Conservation (phyloP, 1,140 invertebrate species). For the Drosophila leontia region DNA sequence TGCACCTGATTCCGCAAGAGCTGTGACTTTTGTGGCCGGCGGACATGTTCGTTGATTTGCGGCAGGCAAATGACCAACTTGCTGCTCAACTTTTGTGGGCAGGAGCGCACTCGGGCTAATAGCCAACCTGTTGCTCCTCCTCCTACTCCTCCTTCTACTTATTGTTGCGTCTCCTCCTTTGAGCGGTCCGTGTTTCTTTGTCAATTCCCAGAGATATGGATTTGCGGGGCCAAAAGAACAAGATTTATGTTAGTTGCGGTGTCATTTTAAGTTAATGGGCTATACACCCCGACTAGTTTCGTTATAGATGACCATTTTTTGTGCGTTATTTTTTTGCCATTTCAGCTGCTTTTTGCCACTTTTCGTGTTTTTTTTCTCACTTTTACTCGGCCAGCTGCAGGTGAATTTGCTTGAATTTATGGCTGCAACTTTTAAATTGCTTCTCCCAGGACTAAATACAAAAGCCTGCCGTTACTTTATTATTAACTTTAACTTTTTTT, state of each 20-base stretch:
- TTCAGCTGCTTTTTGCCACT: background rate
- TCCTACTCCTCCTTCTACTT: constrained; percentile 17
- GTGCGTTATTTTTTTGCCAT: constrained; percentile 8
- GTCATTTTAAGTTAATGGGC: constrained; percentile 79
- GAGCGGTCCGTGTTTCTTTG: constrained; percentile 53
- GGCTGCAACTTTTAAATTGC: constrained; percentile 69
- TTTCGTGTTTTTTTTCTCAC: constrained; percentile 5
- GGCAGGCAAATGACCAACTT: constrained; percentile 70
- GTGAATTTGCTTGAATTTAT: constrained; percentile 70
- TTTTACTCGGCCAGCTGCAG: constrained; percentile 47
- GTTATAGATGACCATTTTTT: constrained; percentile 35
- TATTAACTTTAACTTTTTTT: constrained; percentile 1
- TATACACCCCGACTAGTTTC: constrained; percentile 55
- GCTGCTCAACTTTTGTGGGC: constrained; percentile 38
- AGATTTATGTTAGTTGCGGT: constrained; percentile 75
- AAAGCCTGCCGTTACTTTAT: constrained; percentile 3
- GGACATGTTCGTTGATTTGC: constrained; percentile 79
- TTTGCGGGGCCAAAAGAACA: constrained; percentile 38
- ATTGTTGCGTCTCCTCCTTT: background rate
- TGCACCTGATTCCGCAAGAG: constrained; percentile 72
- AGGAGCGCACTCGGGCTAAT: constrained; percentile 64
- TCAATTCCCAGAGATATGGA: constrained; percentile 72
- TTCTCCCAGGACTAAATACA: constrained; percentile 55
- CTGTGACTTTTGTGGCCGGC: constrained; percentile 48
- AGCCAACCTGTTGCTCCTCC: constrained; percentile 31